Conservation (phyloP, 1,140 invertebrate genomes). For the Octopus bimaculoides region DNA sequence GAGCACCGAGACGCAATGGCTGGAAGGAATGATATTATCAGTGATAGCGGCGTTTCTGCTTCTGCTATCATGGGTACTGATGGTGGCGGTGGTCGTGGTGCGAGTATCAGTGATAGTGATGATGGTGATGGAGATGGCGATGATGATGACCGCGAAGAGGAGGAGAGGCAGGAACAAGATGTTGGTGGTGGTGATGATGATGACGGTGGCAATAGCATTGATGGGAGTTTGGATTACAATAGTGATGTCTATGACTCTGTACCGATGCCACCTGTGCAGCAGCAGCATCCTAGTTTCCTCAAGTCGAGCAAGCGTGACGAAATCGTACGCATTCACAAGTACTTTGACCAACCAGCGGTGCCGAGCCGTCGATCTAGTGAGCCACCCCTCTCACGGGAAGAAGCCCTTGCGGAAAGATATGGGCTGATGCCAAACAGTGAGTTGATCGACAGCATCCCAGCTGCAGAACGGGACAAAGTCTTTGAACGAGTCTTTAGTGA, state of each 20-base stretch:
- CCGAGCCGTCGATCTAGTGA: not conserved
- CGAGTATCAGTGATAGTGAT: not conserved
- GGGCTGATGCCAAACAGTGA: too few species aligned
- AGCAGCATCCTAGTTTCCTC: not conserved
- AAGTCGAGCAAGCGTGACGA: constrained; percentile 43
- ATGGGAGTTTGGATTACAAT: not conserved
- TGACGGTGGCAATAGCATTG: not conserved
- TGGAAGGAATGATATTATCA: too few species aligned
- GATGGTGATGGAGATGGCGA: too few species aligned
- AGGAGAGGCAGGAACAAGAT: too few species aligned
- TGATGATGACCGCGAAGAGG: not conserved
- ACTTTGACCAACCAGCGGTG: constrained; percentile 37
- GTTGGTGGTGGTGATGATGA: not conserved
- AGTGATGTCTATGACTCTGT: not conserved
- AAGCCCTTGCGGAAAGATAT: too few species aligned
- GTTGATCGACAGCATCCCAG: too few species aligned
- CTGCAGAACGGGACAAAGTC: too few species aligned
- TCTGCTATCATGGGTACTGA: too few species aligned
- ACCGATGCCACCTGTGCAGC: not conserved
- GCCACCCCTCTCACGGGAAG: not conserved
- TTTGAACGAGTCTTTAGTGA: too few species aligned
- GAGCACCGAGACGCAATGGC: too few species aligned
- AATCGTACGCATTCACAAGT: constrained; percentile 44
- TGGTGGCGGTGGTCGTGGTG: not conserved
- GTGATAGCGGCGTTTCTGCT: not conserved